Conservation (phyloP, 2,888 invertebrate species). For the Synanthedon andrenaeformis region DNA sequence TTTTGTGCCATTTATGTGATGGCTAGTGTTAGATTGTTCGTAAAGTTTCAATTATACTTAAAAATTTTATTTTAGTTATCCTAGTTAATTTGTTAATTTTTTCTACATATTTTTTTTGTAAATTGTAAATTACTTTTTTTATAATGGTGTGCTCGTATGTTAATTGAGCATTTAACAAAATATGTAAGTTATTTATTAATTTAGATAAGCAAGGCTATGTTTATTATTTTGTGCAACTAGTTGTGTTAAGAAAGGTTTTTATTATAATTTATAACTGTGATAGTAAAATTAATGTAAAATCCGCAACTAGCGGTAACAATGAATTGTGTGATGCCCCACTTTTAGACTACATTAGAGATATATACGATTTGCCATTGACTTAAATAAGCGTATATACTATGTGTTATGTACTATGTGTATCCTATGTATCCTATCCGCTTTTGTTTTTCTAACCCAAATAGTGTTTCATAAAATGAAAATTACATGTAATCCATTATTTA, state of each 20-base stretch:
- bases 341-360: background rate
- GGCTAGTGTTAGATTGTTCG: constrained; percentile 59
- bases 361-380: constrained; percentile 20
- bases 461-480: too few species aligned
- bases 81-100: constrained; percentile 46
- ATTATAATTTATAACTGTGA: constrained; percentile 67
- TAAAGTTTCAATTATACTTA: constrained; percentile 26
- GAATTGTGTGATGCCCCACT: constrained; percentile 13
- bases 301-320: constrained; percentile 12
- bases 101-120: constrained; percentile 45
- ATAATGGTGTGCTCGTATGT: constrained; percentile 28
- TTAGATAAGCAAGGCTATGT: constrained; percentile 62
- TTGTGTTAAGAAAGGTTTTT: constrained; percentile 36
- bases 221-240: constrained; percentile 39
- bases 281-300: constrained; percentile 52
- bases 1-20: constrained; percentile 54
- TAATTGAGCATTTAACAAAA: constrained; percentile 36
- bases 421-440: background rate
- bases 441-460: background rate
- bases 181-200: constrained; percentile 63
- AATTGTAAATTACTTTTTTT: constrained; percentile 44
- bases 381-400: constrained; percentile 4
- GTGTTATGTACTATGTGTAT: background rate
- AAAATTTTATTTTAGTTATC: constrained; percentile 52
- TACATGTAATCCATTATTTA: too few species aligned